A percentile compares a stretch with the other conserved stretches of the same genome.
These are phyloP conservation scores for Channallabes apus DNA, from an alignment of 2,797 vertebrate genomes.

Conservation along the genomic window DNA sequence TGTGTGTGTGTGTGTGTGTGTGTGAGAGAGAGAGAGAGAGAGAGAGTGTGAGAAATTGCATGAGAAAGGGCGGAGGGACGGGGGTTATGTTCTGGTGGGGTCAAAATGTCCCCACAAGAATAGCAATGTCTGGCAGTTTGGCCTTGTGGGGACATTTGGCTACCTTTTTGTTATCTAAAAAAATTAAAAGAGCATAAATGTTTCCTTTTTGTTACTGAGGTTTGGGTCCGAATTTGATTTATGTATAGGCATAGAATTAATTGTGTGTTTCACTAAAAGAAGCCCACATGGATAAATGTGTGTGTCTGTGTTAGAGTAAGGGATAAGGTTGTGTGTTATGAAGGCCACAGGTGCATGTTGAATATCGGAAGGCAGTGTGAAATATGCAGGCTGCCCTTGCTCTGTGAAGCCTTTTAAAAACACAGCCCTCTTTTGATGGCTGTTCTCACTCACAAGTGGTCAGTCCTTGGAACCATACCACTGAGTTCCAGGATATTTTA, in stretches of 20 bases:
- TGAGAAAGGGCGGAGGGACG: not conserved
- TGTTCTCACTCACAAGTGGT: slow-evolving; percentile 67
- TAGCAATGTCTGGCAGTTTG: not conserved
- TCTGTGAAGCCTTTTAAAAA: slow-evolving; percentile 52
- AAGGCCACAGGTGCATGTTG: slow-evolving; percentile 66
- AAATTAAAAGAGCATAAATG: not conserved
- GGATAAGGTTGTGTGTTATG: slow-evolving; percentile 38
- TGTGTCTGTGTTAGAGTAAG: no score
- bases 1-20: slow-evolving; percentile 20
- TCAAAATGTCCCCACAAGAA: not conserved
- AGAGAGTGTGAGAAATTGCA: no score
- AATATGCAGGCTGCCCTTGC: slow-evolving; percentile 65
- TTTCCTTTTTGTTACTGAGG: not conserved
- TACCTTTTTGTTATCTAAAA: slow-evolving; percentile 3
- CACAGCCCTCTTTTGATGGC: slow-evolving; percentile 71
- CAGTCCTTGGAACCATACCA: slow-evolving; percentile 53
- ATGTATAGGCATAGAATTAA: not conserved
- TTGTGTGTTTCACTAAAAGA: not conserved
- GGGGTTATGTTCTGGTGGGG: not conserved
- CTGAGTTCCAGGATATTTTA: not conserved
- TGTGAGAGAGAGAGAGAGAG: slow-evolving; percentile 35
- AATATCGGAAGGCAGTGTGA: slow-evolving; percentile 75
- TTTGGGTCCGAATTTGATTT: not conserved
- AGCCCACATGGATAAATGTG: not conserved
- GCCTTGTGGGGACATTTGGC: not conserved